Evolutionary conservation across 2,888 invertebrate species (phyloP), one percentile per base, ranked within the genome.

Genomic region (Pseudoips prasinana): DNA sequence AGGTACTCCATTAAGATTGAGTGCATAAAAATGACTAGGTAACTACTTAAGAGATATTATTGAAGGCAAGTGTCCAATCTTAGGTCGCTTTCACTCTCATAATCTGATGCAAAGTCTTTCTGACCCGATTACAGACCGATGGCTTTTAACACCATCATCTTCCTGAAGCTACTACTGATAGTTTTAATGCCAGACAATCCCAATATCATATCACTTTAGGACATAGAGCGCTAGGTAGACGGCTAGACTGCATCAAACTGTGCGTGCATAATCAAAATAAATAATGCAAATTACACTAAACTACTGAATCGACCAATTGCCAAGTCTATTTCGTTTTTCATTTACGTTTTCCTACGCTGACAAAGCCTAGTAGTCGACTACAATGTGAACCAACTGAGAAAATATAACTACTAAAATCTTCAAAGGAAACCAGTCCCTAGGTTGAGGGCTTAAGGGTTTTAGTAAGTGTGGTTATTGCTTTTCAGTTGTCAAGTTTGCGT

Each of bases 401-500:
- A 22, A 5, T 18, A 52, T 53, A 46, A 23, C n/a, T 7, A 11
- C 10, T 31, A 36, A 39, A 25, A 20, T 20, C 20, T 3, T 20
- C 20, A 39, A 22, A 17, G 46, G 25, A 73, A 35, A 54, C 25
- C 61, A 41, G 35, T 32, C 61, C 47, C 51, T 69, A 46, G 22
- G 22, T 10, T 31, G 20, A 38, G 5, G 58, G 27, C 30, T 40
- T 53, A 62, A 59, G 59, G 59, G 44, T 57, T 58, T 53, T 58
- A 42, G 63, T 46, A 55, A 48, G 45, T 54, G 51, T 66, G 60
- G 57, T 65, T 59, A 65, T 58, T 59, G 63, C 64, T 64, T 76
- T 70, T 40, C 64, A 60, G 64, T 65, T 64, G 67, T 54, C 66
- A 64, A 59, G 45, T 63, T 69, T 66, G 64, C 61, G 61, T 71